Base-by-base conservation (phyloP, 2,888 invertebrate species). In the Apantesis nais region DNA sequence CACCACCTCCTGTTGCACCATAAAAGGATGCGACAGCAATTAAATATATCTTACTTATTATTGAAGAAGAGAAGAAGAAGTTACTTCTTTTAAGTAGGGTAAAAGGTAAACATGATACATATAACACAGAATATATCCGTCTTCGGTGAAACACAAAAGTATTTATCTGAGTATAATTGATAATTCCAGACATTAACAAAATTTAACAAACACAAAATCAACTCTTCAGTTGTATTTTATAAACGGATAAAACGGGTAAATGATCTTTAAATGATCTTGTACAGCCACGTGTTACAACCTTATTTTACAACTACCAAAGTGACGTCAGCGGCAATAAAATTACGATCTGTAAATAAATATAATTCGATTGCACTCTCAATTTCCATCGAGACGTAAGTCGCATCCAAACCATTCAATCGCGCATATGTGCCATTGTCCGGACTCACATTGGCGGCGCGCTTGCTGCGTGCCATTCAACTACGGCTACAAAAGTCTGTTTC, bases 401-500 rank as follows among this genome's bases (percentile, higher is more conserved):
- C 90, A 89, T 88, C 86, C 84, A 83, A 86, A 84, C 89, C 86
- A 90, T 92, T 91, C 89, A 91, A 92, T 91, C 93, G 92, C 93
- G 90, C 92, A 91, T 89, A 89, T 86, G 88, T 85, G 83, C 90
- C 87, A 90, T 93, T 94, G 93, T 94, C 89, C 91, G 89, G 77
- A 74, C 68, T 77, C 84, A 93, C 92, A 93, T 93, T 90, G 86
- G 77, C 75, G 78, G 68, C 76, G 79, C 83, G 85, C 84, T 85
- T 85, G 87, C 89, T 85, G 87, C 87, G 90, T 90, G 85, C 90
- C 85, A 92, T 92, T 92, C 90, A 92, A 74, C 79, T 76, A 77
- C 84, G 81, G 82, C 89, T 90, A 92, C 93, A 93, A 92, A 93
- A 94, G 92, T 93, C 89, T 93, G 91, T 92, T 93, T 92, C 88